Evolutionary conservation across 92 coral and sea anemone genomes (phyloP), one percentile per base, ranked within the genome.

Genomic region (Umimayanthus chanpuru): DNA sequence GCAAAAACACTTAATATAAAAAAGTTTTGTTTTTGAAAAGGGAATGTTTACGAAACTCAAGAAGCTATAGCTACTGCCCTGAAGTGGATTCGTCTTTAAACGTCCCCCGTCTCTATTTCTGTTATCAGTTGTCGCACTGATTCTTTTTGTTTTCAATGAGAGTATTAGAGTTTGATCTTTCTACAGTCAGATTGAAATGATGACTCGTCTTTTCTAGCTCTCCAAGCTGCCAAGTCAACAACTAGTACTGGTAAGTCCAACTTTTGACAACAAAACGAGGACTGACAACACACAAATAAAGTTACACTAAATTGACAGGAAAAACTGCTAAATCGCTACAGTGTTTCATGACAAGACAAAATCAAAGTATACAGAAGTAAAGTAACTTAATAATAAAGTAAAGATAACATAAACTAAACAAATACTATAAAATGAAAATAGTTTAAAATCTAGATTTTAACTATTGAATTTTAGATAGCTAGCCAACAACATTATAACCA

Each of bases 221-320:
- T 96, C 55, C 94, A 95, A 92, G 96, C 94, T 39, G 98, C 98
- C 81, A 89, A 90, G 86, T 95, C 98, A 4, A 86, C 94, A 23
- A 79, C 92, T 8, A 64, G 79, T 44, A 91, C 88, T 88, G 98
- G 98, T 95, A 90, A 36, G 98, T 90, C 23, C 4, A 68, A n/a
- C n/a, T 16, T 40, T 68, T 26, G 75, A 38, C 8, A 66, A 47
- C 36, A 71, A 83, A 39, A 71, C 56, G 79, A n/a, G 79, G 79
- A 75, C 86, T 29, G 70, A 81, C 71, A 41, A 21, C 38, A 47
- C 11, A 44, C 76, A 16, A 18, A 49, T 72, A 26, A 44, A 82
- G 40, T 26, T n/a, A 25, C 3, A 12, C 77, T 70, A 28, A 68
- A 83, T 41, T 81, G 73, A 58, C 65, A 47, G 82, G 64, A 78